Evolutionary conservation across 2,797 vertebrate genomes (phyloP).

Genomic region (Cyprinella venusta): DNA sequence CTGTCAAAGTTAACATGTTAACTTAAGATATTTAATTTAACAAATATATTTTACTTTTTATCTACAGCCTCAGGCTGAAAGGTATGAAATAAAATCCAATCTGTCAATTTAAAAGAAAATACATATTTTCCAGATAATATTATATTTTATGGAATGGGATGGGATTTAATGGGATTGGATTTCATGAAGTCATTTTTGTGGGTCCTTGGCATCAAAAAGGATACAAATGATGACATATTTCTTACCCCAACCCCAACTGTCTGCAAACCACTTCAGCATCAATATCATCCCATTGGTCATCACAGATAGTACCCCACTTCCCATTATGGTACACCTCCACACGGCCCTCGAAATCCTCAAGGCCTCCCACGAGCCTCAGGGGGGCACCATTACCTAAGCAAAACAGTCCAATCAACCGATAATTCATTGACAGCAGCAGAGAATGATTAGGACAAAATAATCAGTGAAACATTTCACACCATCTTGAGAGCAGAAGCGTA

Average conservation of each 20-base stretch:
- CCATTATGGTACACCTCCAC: constrained; percentile 72
- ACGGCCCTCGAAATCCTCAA: constrained; percentile 77
- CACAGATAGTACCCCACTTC: constrained; percentile 75
- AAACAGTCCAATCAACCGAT: not conserved
- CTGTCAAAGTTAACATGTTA: not conserved
- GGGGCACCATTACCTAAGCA: constrained; percentile 78
- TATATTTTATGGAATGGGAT: no score
- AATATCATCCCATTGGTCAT: constrained; percentile 76
- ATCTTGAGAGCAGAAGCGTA: not conserved
- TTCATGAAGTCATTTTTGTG: not conserved
- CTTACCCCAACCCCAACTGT: constrained; percentile 77
- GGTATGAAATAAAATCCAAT: not conserved
- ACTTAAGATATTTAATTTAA: not conserved
- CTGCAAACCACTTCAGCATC: constrained; percentile 79
- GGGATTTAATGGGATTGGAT: not conserved
- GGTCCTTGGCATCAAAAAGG: not conserved
- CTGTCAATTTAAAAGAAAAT: not conserved
- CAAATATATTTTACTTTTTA: not conserved
- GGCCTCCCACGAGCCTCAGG: constrained; percentile 83
- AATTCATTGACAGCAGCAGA: not conserved
- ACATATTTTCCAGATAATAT: not conserved
- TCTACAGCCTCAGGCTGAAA: not conserved
- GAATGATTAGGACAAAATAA: not conserved
- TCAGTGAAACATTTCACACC: not conserved
- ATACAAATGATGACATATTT: not conserved